Percentiles rank a stretch among this genome's conserved stretches.
Evolutionary conservation across 1,140 invertebrate species (phyloP).

Genomic region (Drusus annulatus): DNA sequence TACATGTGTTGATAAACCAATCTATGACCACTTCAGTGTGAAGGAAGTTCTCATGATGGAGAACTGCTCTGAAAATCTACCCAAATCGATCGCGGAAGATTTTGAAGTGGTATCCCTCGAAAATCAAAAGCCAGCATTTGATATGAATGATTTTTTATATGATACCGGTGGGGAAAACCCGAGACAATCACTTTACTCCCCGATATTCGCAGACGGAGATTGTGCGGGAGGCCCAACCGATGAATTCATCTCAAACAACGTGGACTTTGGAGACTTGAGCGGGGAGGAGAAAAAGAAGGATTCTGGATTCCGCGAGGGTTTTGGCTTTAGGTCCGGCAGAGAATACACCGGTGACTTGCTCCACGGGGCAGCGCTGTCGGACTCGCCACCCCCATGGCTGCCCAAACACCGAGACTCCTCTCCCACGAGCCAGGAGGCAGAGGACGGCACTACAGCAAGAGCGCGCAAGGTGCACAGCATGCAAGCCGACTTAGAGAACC

Average conservation of each 20-base stretch:
- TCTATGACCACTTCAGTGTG: conserved; percentile 33
- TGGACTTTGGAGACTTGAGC: conserved; percentile 15
- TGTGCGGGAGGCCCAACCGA: neutral
- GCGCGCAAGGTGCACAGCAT: neutral
- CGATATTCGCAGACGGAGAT: conserved; percentile 42
- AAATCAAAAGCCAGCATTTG: neutral
- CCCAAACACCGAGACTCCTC: conserved; percentile 62
- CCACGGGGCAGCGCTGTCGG: conserved; percentile 71
- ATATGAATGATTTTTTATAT: conserved; percentile 54
- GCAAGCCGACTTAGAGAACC: conserved; percentile 31
- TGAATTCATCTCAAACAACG: conserved; percentile 18
- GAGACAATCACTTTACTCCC: conserved; percentile 54
- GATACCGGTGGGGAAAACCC: conserved; percentile 16
- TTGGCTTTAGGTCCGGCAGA: conserved; percentile 73
- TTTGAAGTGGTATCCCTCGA: conserved; percentile 3
- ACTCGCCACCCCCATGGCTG: conserved; percentile 71
- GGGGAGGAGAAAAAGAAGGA: conserved; percentile 17
- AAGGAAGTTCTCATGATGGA: conserved; percentile 32
- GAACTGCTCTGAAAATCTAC: neutral
- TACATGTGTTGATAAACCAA: conserved; percentile 5
- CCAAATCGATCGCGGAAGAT: neutral
- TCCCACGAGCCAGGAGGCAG: conserved; percentile 44
- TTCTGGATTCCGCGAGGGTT: conserved; percentile 62
- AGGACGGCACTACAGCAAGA: too few species aligned
- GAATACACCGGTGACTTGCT: conserved; percentile 67